Base-by-base conservation (phyloP, 2,888 invertebrate species). In the Nysson spinosus region DNA sequence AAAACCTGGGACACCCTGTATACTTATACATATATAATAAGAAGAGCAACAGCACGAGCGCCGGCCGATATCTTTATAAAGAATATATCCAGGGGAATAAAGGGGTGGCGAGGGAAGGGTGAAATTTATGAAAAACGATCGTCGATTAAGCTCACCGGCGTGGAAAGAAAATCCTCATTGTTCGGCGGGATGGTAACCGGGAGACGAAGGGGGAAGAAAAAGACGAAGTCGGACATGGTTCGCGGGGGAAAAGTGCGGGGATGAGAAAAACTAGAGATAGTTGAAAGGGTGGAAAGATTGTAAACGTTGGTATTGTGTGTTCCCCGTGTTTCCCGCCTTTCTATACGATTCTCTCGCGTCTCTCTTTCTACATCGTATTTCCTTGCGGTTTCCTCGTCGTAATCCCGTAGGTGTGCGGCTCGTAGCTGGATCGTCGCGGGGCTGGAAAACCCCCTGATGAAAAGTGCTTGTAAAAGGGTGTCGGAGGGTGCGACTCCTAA, bases 81-180 rank as follows among this genome's bases (percentile, higher is more conserved):
- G n/a, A n/a, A n/a, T n/a, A n/a, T n/a, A n/a, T n/a, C 5, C 7
- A 11, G 9, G 1, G 7, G n/a, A n/a, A 30, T 11, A n/a, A 24
- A 12, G 12, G 28, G 11, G 22, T n/a, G n/a, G 2, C 14, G 28
- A 6, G 49, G 34, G 30, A 32, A 37, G 44, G 28, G 17, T 47
- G 62, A 70, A 73, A 75, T 77, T 67, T 65, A 66, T 69, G 71
- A 74, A 75, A 72, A 77, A 72, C 62, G 63, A 60, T 72, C 60
- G 70, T 61, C 75, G 73, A 75, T 77, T 72, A 71, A 62, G 70
- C 62, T 51, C 49, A 54, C 44, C 64, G 68, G 64, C 50, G 69
- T 49, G 66, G 52, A 71, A 73, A 61, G 69, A 66, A 77, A 73
- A 66, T 75, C 51, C 54, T 73, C 67, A 65, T 73, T 75, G 68